Conservation (phyloP, 2,888 invertebrate genomes). For the Drosophila histrio region DNA sequence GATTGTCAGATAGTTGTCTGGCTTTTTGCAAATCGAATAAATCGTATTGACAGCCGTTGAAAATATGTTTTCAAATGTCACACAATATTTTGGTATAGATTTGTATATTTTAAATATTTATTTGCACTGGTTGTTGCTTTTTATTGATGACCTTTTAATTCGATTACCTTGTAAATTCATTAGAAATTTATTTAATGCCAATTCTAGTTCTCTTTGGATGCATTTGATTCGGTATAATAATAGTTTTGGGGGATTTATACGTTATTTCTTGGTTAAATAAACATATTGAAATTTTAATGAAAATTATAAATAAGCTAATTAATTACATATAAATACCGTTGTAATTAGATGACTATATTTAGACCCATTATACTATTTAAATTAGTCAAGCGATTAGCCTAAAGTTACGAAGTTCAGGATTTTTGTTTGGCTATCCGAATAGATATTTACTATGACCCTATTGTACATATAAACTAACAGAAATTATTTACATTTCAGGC, state of each 20-base stretch:
- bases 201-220: conserved; percentile 19
- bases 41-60: conserved; percentile 41
- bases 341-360: too few relatives aligned
- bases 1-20: conserved; percentile 31
- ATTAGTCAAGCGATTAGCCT: too few relatives aligned
- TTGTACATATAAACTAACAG: too few relatives aligned
- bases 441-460: too few relatives aligned
- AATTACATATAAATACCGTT: too few relatives aligned
- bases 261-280: not conserved
- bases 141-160: conserved; percentile 1
- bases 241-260: conserved; percentile 37
- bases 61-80: conserved; percentile 23
- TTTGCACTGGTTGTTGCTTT: not conserved
- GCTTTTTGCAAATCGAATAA: conserved; percentile 11
- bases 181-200: conserved; percentile 32
- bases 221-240: conserved; percentile 19
- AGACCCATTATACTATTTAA: too few relatives aligned
- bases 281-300: too few relatives aligned
- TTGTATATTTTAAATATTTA: too few relatives aligned
- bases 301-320: too few relatives aligned
- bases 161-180: conserved; percentile 9
- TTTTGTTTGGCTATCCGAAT: too few relatives aligned
- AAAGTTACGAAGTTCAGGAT: too few relatives aligned
- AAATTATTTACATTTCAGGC: conserved; percentile 72
- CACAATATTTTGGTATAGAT: conserved; percentile 22